Evolutionary conservation across 1,140 invertebrate species (phyloP).

Genomic region (Listronotus oregonensis): DNA sequence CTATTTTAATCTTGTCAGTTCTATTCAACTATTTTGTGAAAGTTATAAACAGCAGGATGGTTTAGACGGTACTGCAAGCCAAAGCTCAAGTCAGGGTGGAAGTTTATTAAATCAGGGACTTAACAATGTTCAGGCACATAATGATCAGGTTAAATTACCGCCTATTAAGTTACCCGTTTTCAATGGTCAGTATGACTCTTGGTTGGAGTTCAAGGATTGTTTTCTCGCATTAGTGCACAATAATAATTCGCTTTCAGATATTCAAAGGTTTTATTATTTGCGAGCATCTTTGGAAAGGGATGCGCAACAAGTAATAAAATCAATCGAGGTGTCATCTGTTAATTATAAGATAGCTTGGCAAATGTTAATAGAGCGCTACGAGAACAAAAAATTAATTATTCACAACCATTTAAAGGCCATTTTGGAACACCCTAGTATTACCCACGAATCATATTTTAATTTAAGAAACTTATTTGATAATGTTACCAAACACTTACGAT

Average conservation of each 20-base stretch:
- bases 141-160: too few species aligned
- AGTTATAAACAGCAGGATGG: too few species aligned
- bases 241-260: slow-evolving; percentile 5
- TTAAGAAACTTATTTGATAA: slow-evolving; percentile 25
- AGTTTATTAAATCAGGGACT: too few species aligned
- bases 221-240: too few species aligned
- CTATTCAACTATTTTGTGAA: too few species aligned
- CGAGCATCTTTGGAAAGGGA: slow-evolving; percentile 25
- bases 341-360: slow-evolving; percentile 51
- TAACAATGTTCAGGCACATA: too few species aligned
- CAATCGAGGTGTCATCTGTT: slow-evolving; percentile 40
- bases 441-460: slow-evolving; percentile 25
- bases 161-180: slow-evolving; percentile 14
- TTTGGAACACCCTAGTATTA: slow-evolving; percentile 25
- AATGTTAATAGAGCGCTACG: slow-evolving; percentile 47
- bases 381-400: slow-evolving; percentile 45
- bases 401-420: slow-evolving; percentile 32
- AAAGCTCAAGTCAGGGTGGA: too few species aligned
- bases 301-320: slow-evolving; percentile 10
- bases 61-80: too few species aligned
- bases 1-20: too few species aligned
- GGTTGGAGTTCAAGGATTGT: too few species aligned
- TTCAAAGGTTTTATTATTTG: slow-evolving; percentile 15
- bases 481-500: slow-evolving; percentile 23
- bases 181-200: slow-evolving; percentile 5